Base-by-base conservation (phyloP, 53 echinoderm and acorn worm genomes). In the Actinopyga echinites region DNA sequence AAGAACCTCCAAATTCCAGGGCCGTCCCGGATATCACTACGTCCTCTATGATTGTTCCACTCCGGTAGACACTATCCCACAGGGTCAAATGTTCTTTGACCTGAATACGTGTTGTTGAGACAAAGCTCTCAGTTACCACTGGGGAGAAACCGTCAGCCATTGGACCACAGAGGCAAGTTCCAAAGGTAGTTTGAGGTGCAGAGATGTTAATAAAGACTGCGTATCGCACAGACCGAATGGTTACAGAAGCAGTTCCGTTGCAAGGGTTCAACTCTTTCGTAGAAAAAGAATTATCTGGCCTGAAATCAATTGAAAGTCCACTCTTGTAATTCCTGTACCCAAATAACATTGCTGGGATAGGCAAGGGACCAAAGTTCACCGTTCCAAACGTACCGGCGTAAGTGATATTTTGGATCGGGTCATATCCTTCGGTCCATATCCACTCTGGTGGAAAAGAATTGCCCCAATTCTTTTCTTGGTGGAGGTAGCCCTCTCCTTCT, bases 381-480 rank as follows among this genome's bases (percentile, higher is more conserved):
- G 80, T 60, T 9, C 95, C 95, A 63, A 95, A 92, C 2, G 89
- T 56, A 22, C 92, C 92, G 5, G 92, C 92, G 82, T 85, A 92
- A 15, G 87, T 64, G 8, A 87, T 36, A 13, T 60, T 58, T 23
- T 81, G 32, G 38, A 82, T 36, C 4, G 64, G 15, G 67, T 92
- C 75, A 5, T 28, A 30, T 19, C 85, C 89, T 59, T 92, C 87
- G 19, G 83, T 92, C 95, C 95, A 95, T 23, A 95, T 82, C 95
- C 95, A 95, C 30, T 80, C 85, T 59, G 89, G 77, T 29, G 95
- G 95, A 62, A 92, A 95, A 8, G 74, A 74, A 13, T 89, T 26
- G 0, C 95, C 95, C 95, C 95, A 92, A 87, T 95, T 95, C 79
- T 95, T 95, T 79, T 95, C 95, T 40, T 95, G 95, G 15, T 95